phyloP scores from a whole-genome alignment of 2,888 invertebrate genomes.

The Temnothorax rugatulus region DNA sequence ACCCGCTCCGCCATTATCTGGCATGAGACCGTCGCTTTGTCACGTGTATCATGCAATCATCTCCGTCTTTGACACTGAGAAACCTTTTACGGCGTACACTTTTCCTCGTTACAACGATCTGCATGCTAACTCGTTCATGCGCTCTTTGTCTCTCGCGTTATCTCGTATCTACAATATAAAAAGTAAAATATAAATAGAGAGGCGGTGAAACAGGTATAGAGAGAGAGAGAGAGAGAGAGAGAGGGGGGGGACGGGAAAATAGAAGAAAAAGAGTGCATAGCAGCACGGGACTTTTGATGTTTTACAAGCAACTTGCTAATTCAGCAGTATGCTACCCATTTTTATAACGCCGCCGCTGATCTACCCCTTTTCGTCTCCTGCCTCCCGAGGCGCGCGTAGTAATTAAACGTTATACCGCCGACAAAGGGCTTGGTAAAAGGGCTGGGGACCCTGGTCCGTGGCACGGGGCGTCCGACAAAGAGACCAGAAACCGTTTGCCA shows the following conservation, averaged over 20 bases:
- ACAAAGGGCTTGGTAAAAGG: conserved; percentile 60
- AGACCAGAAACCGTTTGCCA: conserved; percentile 60
- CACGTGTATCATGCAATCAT: conserved; percentile 44
- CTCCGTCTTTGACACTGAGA: conserved; percentile 47
- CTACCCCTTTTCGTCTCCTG: not conserved
- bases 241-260: not conserved
- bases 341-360: conserved; percentile 33
- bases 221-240: not conserved
- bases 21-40: conserved; percentile 34
- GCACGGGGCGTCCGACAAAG: conserved; percentile 60
- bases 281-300: conserved; percentile 55
- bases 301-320: conserved; percentile 60
- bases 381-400: conserved; percentile 59
- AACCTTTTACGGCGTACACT: conserved; percentile 40
- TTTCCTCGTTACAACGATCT: conserved; percentile 51
- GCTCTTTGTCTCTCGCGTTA: conserved; percentile 43
- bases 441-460: conserved; percentile 48
- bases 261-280: conserved; percentile 7
- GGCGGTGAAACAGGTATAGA: not conserved
- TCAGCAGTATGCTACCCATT: conserved; percentile 49
- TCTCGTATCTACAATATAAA: conserved; percentile 29
- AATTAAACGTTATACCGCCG: conserved; percentile 65
- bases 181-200: conserved; percentile 19
- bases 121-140: conserved; percentile 47
- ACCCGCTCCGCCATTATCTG: not conserved